phyloP scores from a whole-genome alignment of 2,113 vertebrate genomes.

The Gulo gulo region DNA sequence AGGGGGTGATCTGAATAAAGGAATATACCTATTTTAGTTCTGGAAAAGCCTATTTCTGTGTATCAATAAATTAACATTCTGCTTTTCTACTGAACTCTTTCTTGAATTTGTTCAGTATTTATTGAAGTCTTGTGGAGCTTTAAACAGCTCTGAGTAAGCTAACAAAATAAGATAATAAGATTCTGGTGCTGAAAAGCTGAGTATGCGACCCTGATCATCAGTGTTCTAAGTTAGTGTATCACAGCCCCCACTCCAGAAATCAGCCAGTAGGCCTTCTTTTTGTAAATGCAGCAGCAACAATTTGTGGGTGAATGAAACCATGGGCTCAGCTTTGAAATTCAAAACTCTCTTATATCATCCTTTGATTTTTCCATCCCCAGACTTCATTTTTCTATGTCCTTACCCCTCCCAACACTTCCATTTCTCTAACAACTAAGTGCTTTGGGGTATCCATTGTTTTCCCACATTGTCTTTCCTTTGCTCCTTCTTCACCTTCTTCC shows the following conservation, averaged over 20 bases:
- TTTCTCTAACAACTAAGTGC: background rate
- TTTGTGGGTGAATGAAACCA: background rate
- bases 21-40: background rate
- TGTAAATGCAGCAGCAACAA: background rate
- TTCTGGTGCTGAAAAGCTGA: background rate
- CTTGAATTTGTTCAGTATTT: background rate
- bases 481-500: background rate
- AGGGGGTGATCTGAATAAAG: background rate
- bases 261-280: background rate
- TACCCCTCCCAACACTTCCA: background rate
- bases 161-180: background rate
- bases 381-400: background rate
- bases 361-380: background rate
- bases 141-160: background rate
- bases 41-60: background rate
- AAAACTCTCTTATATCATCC: background rate
- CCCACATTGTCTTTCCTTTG: background rate
- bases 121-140: background rate
- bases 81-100: background rate
- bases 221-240: background rate
- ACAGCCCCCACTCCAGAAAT: background rate
- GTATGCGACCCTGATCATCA: background rate
- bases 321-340: background rate
- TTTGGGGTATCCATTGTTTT: background rate
- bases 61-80: background rate